phyloP scores from a whole-genome alignment of 2,888 invertebrate species.

The Allygus modestus region DNA sequence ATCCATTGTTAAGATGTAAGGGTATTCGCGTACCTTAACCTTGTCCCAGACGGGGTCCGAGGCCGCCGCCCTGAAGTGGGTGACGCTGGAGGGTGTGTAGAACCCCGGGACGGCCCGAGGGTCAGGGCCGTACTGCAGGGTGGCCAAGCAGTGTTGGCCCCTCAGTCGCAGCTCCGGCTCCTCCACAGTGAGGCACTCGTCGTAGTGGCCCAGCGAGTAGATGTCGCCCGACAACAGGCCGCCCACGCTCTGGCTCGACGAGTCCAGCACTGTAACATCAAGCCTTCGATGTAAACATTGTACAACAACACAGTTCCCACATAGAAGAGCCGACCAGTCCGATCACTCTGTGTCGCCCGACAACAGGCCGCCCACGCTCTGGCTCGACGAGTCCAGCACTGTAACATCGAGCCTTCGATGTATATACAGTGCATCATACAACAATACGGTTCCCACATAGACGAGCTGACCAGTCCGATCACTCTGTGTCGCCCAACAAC shows the following conservation, averaged over 20 bases:
- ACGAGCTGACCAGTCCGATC: no score
- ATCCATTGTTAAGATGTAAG: no score
- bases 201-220: conserved; percentile 84
- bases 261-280: conserved; percentile 81
- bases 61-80: conserved; percentile 77
- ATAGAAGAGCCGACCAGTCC: no score
- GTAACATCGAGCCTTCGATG: no score
- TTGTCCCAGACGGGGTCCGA: conserved; percentile 63
- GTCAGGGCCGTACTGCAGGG: conserved; percentile 76
- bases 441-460: no score
- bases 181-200: conserved; percentile 80
- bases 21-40: conserved; percentile 63
- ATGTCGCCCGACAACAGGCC: conserved; percentile 83
- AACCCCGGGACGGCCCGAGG: conserved; percentile 73
- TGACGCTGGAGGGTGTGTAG: conserved; percentile 75
- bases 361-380: conserved; percentile 82
- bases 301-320: conserved; percentile 62
- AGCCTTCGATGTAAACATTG: background rate
- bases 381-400: conserved; percentile 86
- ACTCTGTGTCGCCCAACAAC: conserved; percentile 82
- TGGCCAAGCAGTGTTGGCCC: conserved; percentile 82
- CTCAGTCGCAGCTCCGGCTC: conserved; percentile 17
- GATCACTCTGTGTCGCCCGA: conserved; percentile 84
- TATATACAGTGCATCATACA: conserved; percentile 74
- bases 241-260: conserved; percentile 82